Percentiles rank a stretch among this genome's conserved stretches.
phyloP scores from a whole-genome alignment of 1,140 invertebrate genomes.

The Triops longicaudatus region DNA sequence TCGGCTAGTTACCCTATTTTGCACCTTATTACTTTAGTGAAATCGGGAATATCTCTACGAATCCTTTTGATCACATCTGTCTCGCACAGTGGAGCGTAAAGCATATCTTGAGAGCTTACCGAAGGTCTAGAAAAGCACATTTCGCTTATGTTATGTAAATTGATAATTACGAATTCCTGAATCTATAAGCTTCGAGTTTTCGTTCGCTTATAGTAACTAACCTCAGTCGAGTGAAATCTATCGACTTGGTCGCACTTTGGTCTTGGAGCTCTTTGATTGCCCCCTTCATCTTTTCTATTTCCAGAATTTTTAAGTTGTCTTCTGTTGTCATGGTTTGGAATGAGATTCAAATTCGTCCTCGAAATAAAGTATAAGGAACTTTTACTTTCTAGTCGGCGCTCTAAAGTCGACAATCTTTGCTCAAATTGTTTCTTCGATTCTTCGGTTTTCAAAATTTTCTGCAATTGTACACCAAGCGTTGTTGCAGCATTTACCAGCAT shows the following conservation, averaged over 20 bases:
- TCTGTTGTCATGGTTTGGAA: background rate
- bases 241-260: background rate
- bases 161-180: too few relatives aligned
- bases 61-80: background rate
- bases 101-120: conserved; percentile 23
- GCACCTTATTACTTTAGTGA: conserved; percentile 16
- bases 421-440: background rate
- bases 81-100: conserved; percentile 16
- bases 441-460: conserved; percentile 20
- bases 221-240: conserved; percentile 23
- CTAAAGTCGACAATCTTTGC: background rate
- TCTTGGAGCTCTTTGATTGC: conserved; percentile 23
- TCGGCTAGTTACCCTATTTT: background rate
- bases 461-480: conserved; percentile 6
- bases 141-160: background rate
- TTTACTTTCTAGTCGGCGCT: conserved; percentile 20
- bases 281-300: conserved; percentile 20
- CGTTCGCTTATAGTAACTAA: background rate
- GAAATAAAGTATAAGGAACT: background rate
- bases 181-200: background rate
- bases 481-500: background rate
- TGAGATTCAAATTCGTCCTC: background rate
- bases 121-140: background rate
- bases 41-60: conserved; percentile 19
- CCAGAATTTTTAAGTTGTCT: conserved; percentile 18